phyloP scores from a whole-genome alignment of 2,113 vertebrate species.

The Opisthocomus hoazin region DNA sequence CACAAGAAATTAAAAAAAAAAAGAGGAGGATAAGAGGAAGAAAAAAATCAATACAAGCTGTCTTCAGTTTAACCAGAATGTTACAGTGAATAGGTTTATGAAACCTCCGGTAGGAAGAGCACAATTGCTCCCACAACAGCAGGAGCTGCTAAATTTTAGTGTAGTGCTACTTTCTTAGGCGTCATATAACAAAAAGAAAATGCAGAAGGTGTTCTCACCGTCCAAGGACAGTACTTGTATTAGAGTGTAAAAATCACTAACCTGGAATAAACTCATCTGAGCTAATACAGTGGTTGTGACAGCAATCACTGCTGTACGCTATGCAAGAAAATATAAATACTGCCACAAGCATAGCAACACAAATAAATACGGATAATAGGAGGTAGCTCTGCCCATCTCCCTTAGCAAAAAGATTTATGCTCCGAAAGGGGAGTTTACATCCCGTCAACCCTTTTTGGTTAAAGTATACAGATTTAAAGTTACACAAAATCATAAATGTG shows the following conservation, averaged over 20 bases:
- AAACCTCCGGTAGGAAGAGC: slow-evolving; percentile 30
- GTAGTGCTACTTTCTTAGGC: slow-evolving; percentile 5
- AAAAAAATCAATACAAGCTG: slow-evolving; percentile 56
- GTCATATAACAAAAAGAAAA: slow-evolving; percentile 30
- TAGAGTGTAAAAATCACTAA: slow-evolving; percentile 6
- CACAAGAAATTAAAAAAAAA: not conserved
- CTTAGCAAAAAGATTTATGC: not conserved
- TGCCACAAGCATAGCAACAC: not conserved
- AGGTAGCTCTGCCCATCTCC: not conserved
- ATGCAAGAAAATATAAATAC: not conserved
- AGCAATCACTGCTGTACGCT: not conserved
- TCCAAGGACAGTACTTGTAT: not conserved
- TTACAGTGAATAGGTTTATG: slow-evolving; percentile 59
- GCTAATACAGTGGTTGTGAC: not conserved
- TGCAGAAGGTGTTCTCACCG: not conserved
- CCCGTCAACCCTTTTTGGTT: not conserved
- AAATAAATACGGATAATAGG: not conserved
- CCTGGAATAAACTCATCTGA: slow-evolving; percentile 11
- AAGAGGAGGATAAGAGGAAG: not conserved
- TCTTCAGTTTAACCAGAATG: slow-evolving; percentile 59
- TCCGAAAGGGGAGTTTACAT: not conserved
- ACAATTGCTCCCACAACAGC: slow-evolving; percentile 44
- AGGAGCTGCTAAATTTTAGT: slow-evolving; percentile 53
- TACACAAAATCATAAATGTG: not conserved
- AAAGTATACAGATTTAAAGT: not conserved